Evolutionary conservation across 2,113 vertebrate genomes (phyloP).

Genomic region (Miniopterus natalensis): DNA sequence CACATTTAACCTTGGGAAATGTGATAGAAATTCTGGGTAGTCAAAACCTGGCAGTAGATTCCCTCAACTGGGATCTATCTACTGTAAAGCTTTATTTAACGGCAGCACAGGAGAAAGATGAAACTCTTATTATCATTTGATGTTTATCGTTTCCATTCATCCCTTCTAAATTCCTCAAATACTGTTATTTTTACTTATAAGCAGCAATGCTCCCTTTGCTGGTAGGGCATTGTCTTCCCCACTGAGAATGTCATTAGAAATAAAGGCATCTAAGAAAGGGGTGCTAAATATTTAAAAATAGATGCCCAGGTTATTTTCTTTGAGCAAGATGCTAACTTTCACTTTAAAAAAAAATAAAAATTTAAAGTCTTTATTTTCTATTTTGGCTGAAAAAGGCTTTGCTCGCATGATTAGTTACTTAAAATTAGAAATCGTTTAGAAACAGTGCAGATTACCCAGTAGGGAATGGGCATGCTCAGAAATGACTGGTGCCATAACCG

Average conservation of each 20-base stretch:
- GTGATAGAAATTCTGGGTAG: conserved; percentile 88
- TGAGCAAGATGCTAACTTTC: conserved; percentile 74
- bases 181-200: conserved; percentile 76
- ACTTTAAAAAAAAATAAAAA: background rate
- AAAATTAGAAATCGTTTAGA: conserved; percentile 55
- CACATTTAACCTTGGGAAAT: conserved; percentile 92
- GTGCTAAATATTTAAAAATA: conserved; percentile 68
- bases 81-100: conserved; percentile 83
- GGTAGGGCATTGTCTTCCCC: conserved; percentile 65
- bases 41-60: conserved; percentile 81
- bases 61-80: conserved; percentile 85
- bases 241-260: conserved; percentile 65
- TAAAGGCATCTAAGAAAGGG: conserved; percentile 55
- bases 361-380: conserved; percentile 26
- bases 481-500: background rate
- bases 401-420: background rate
- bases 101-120: conserved; percentile 74
- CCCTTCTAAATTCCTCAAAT: conserved; percentile 75
- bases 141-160: conserved; percentile 86
- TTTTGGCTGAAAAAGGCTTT: conserved; percentile 17
- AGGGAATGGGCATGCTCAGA: background rate
- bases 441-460: background rate
- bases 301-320: conserved; percentile 59
- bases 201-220: conserved; percentile 78
- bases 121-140: conserved; percentile 84